Conservation (phyloP, 2,797 vertebrate genomes). For the Avahi laniger region DNA sequence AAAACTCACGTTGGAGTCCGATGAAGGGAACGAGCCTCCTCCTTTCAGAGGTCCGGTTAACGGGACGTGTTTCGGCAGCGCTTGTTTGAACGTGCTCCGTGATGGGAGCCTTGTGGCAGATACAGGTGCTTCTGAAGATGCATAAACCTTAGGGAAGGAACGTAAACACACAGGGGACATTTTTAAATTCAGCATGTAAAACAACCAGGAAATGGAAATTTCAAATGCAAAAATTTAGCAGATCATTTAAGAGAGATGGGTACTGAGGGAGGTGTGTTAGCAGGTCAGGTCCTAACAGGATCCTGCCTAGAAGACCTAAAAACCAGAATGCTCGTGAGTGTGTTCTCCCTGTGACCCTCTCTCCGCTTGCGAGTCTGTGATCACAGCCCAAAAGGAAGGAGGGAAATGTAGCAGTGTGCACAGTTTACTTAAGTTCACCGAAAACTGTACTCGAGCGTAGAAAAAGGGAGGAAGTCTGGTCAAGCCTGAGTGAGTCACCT, state of each 20-base stretch:
- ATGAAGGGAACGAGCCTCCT: neutral
- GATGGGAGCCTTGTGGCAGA: neutral
- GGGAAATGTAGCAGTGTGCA: neutral
- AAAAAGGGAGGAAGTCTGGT: conserved; percentile 46
- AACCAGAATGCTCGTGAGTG: neutral
- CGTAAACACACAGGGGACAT: neutral
- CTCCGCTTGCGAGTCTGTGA: neutral
- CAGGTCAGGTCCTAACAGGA: neutral
- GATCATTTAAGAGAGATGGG: neutral
- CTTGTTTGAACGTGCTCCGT: neutral
- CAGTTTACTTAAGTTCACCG: conserved; percentile 58
- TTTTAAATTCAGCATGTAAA: conserved; percentile 19
- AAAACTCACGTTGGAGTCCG: neutral
- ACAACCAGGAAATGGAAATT: conserved; percentile 16
- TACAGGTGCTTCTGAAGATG: neutral
- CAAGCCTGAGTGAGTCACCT: conserved; percentile 53
- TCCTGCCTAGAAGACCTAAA: conserved; percentile 1
- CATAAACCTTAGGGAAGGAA: neutral
- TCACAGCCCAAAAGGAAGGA: conserved; percentile 12
- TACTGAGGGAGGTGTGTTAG: neutral
- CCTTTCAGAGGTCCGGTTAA: neutral
- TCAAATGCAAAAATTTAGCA: neutral
- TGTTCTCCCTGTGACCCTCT: neutral
- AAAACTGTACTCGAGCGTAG: neutral
- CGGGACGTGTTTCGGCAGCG: neutral